Evolutionary conservation across 1,140 invertebrate species (phyloP).

Genomic region (Pogonus chalceus): DNA sequence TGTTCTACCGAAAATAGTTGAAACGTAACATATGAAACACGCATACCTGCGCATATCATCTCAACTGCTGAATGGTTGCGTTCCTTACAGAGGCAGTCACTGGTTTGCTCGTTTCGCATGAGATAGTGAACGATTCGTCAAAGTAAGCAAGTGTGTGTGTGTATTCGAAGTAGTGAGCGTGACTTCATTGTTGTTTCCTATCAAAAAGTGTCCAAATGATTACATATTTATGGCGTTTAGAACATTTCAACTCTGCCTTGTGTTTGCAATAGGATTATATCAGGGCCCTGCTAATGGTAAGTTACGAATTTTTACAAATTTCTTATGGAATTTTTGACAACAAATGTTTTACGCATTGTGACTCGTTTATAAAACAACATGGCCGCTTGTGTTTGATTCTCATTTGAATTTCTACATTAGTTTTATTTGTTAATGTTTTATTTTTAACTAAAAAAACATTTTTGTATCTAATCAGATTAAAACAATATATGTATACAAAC

Average conservation of each 20-base stretch:
- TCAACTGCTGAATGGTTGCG: too few relatives aligned
- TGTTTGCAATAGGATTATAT: constrained; percentile 8
- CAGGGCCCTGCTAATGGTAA: background rate
- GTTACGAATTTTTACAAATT: background rate
- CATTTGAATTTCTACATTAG: too few relatives aligned
- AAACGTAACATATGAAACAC: too few relatives aligned
- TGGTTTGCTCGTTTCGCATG: too few relatives aligned
- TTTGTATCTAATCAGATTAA: too few relatives aligned
- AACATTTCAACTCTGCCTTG: constrained; percentile 11
- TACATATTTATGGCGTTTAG: constrained; percentile 22
- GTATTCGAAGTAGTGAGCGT: constrained; percentile 12
- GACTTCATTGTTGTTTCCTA: background rate
- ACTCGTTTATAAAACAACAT: background rate
- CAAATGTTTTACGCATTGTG: constrained; percentile 1
- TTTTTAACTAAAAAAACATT: too few relatives aligned
- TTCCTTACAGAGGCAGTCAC: too few relatives aligned
- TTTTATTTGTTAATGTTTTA: too few relatives aligned
- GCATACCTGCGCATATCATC: too few relatives aligned
- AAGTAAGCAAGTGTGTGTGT: constrained; percentile 11
- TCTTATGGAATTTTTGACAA: background rate
- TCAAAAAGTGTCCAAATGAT: constrained; percentile 20
- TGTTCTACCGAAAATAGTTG: too few relatives aligned
- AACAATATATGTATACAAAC: too few relatives aligned
- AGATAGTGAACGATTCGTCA: too few relatives aligned
- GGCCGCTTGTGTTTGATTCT: background rate